A percentile compares a stretch with the other conserved stretches of the same genome.
Conservation (phyloP, 2,797 vertebrate species). For the Clarias fuscus region DNA sequence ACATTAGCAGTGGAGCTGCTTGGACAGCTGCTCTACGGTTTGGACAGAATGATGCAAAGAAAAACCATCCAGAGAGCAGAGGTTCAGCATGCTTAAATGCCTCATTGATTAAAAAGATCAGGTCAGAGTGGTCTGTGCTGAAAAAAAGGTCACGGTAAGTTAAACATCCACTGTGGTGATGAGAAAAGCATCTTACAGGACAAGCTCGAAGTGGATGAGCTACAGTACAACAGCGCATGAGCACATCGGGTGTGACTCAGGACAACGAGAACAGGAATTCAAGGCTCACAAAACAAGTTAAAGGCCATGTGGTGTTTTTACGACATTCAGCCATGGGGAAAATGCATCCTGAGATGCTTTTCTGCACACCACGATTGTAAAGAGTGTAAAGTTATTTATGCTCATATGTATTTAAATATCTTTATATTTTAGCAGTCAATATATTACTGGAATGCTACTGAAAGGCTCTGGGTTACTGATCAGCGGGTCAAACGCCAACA, state of each 20-base stretch:
- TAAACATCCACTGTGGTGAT: not conserved
- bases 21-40: not conserved
- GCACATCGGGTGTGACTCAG: not conserved
- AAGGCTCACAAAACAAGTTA: not conserved
- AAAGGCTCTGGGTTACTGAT: no score
- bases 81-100: not conserved
- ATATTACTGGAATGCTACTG: not conserved
- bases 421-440: not conserved
- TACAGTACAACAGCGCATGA: not conserved
- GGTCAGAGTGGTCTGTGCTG: not conserved
- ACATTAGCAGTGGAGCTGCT: not conserved
- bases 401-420: not conserved
- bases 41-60: not conserved
- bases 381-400: not conserved
- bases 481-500: no score
- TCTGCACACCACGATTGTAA: not conserved
- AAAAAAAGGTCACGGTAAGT: not conserved
- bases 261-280: slow-evolving; percentile 2
- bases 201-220: not conserved
- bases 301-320: not conserved
- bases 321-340: not conserved
- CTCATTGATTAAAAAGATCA: not conserved
- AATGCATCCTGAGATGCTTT: not conserved
- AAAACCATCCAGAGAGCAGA: not conserved
- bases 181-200: not conserved